Evolutionary conservation across 2,888 invertebrate species (phyloP).

Genomic region (Nomada lathburiana): DNA sequence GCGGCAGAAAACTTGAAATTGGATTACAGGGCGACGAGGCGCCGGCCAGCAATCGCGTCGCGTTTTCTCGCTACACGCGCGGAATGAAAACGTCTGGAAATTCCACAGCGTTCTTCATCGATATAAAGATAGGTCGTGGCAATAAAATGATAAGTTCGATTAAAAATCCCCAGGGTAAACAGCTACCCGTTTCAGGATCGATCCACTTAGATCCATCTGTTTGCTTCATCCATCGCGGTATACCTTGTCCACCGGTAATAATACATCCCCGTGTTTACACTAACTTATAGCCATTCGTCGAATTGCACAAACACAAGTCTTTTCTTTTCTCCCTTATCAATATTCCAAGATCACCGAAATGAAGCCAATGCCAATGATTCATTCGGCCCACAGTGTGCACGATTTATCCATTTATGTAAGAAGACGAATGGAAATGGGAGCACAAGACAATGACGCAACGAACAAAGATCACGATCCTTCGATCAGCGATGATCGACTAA

Average conservation of each 20-base stretch:
- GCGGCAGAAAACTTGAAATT: slow-evolving; percentile 42
- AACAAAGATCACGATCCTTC: too few relatives aligned
- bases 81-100: slow-evolving; percentile 34
- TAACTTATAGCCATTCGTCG: not conserved
- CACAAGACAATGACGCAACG: too few relatives aligned
- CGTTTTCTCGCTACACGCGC: slow-evolving; percentile 8
- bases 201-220: not conserved
- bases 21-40: slow-evolving; percentile 21
- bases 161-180: not conserved
- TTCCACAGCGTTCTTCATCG: not conserved
- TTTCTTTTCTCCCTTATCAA: too few relatives aligned
- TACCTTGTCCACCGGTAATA: not conserved
- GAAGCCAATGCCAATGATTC: too few relatives aligned
- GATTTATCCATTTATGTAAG: too few relatives aligned
- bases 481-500: slow-evolving; percentile 14
- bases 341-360: too few relatives aligned
- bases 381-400: too few relatives aligned
- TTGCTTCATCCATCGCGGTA: not conserved
- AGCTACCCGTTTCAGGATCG: not conserved
- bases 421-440: too few relatives aligned
- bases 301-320: not conserved
- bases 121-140: not conserved
- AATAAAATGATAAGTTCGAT: slow-evolving; percentile 12
- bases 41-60: not conserved
- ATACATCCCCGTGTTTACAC: not conserved